A percentile compares a stretch with the other conserved stretches of the same genome.
Conservation (phyloP, 2,113 vertebrate species). For the Oxygymnocypris stewartii region DNA sequence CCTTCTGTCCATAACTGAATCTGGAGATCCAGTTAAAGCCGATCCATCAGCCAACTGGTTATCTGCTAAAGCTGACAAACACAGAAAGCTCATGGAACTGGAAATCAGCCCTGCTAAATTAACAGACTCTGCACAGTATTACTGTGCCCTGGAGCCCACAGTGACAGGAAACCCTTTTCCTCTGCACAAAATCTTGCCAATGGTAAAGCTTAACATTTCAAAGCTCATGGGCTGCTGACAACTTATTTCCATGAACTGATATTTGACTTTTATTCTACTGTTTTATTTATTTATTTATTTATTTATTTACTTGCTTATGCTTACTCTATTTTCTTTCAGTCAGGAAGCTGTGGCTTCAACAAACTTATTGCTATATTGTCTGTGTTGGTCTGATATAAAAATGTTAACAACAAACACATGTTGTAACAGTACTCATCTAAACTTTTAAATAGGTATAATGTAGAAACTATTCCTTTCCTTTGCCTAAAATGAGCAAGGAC, state of each 20-base stretch:
- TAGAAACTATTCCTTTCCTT: no score
- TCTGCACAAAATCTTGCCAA: background rate
- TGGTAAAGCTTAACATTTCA: background rate
- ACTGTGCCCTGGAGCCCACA: conserved; percentile 51
- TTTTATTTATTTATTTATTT: no score
- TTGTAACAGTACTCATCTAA: no score
- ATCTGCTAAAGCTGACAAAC: background rate
- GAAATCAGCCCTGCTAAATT: conserved; percentile 37
- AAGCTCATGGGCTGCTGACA: background rate
- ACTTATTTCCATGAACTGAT: background rate
- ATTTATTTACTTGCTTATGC: no score
- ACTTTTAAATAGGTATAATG: background rate
- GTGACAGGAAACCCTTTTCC: conserved; percentile 24
- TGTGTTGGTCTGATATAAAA: no score
- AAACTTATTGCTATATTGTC: no score
- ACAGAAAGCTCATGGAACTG: conserved; percentile 15
- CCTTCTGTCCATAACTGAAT: background rate
- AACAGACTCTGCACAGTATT: conserved; percentile 40
- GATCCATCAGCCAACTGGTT: conserved; percentile 14
- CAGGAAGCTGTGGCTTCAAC: no score
- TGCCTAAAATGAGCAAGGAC: no score
- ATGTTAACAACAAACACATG: no score
- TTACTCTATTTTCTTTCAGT: no score
- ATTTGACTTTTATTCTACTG: background rate
- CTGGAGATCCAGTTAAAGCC: background rate